These are phyloP conservation scores for Pseudochromis fuscus DNA, from an alignment of 2,797 vertebrate genomes.

Conservation along the genomic window DNA sequence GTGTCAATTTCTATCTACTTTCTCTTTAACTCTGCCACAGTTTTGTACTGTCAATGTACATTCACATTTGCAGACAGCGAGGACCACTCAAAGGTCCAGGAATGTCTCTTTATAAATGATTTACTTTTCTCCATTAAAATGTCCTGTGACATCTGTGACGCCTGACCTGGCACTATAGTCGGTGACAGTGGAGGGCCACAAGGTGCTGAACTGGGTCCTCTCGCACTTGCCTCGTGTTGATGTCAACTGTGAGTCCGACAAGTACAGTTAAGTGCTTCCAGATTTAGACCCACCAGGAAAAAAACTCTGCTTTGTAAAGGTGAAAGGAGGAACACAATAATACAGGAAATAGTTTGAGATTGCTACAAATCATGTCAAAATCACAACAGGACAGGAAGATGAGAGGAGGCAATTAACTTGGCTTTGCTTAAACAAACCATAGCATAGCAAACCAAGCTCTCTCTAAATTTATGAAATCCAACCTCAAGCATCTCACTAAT, in stretches of 20 bases:
- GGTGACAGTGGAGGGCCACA: constrained; percentile 68
- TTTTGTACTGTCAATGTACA: constrained; percentile 48
- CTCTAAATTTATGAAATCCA: neutral
- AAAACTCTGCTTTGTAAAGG: neutral
- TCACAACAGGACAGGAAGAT: too few relatives aligned
- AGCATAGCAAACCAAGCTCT: neutral
- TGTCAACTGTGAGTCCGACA: constrained; percentile 50
- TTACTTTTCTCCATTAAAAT: constrained; percentile 82
- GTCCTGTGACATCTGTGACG: constrained; percentile 83
- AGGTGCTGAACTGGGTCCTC: constrained; percentile 68
- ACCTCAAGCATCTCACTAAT: neutral
- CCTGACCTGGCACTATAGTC: constrained; percentile 69
- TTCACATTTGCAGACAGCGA: constrained; percentile 33
- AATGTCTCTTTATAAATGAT: constrained; percentile 79
- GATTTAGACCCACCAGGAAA: constrained; percentile 67
- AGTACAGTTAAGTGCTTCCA: constrained; percentile 73
- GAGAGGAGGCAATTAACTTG: neutral
- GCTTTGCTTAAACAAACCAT: neutral
- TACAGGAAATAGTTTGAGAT: too few relatives aligned
- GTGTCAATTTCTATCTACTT: constrained; percentile 34
- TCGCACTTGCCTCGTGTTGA: constrained; percentile 47
- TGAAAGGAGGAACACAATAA: neutral
- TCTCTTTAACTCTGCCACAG: constrained; percentile 27
- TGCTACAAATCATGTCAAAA: too few relatives aligned
- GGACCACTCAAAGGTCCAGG: constrained; percentile 47